These are phyloP conservation scores for Oryzias dopingdopingensis DNA, from an alignment of 2,797 vertebrate species.

Conservation along the genomic window DNA sequence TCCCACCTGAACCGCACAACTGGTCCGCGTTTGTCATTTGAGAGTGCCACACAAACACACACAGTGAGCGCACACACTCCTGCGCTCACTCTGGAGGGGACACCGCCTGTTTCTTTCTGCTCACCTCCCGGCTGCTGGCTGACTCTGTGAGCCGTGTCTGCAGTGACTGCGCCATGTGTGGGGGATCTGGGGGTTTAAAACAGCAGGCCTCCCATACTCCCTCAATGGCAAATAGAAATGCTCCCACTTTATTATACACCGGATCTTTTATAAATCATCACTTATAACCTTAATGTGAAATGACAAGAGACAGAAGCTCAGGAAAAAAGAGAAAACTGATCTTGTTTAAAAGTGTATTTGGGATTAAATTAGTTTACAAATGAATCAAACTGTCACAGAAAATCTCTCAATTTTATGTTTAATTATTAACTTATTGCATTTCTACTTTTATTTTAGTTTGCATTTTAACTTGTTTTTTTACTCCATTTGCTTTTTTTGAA, in stretches of 20 bases:
- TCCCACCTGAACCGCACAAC: conserved; percentile 64
- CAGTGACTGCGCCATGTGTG: conserved; percentile 79
- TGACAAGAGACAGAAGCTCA: conserved; percentile 39
- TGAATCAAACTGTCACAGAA: no score
- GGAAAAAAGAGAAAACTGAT: no score
- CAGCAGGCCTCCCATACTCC: conserved; percentile 75
- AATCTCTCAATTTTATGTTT: no score
- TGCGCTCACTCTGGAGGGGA: conserved; percentile 75
- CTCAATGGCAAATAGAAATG: conserved; percentile 65
- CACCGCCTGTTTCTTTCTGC: conserved; percentile 77
- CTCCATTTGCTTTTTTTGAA: no score
- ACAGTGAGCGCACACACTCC: conserved; percentile 47
- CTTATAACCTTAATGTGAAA: conserved; percentile 55
- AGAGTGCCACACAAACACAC: conserved; percentile 62
- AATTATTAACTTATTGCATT: no score
- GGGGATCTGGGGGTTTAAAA: conserved; percentile 80
- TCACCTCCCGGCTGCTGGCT: conserved; percentile 76
- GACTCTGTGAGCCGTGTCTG: conserved; percentile 77
- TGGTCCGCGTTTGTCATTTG: conserved; percentile 72
- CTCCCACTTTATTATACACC: conserved; percentile 57
- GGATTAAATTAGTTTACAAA: no score
- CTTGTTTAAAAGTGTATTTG: no score
- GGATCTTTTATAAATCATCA: conserved; percentile 55
- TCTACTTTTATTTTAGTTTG: no score
- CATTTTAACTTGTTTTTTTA: no score